Evolutionary conservation across 2,113 vertebrate genomes (phyloP).

Genomic region (Hydrolagus affinis): DNA sequence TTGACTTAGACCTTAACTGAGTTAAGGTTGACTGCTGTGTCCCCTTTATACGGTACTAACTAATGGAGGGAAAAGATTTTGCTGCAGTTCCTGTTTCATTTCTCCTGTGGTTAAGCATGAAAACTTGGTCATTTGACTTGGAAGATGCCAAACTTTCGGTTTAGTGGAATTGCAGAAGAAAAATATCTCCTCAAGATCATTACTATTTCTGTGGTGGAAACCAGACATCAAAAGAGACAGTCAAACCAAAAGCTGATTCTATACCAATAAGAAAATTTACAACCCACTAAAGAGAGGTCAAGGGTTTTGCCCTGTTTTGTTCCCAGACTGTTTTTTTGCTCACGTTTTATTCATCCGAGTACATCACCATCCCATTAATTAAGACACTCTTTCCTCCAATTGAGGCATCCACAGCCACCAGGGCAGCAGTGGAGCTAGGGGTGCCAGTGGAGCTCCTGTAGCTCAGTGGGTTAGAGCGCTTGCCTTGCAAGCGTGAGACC

Average conservation of each 20-base stretch:
- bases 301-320: background rate
- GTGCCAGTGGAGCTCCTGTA: too few species aligned
- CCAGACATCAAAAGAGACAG: background rate
- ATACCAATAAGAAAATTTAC: too few species aligned
- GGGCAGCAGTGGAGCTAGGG: background rate
- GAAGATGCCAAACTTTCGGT: too few species aligned
- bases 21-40: slow-evolving; percentile 37
- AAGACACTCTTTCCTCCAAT: background rate
- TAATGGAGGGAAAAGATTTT: background rate
- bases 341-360: background rate
- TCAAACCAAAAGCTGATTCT: too few species aligned
- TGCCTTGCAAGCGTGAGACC: too few species aligned
- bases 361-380: background rate
- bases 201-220: background rate
- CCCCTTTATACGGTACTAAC: background rate
- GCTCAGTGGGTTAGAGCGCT: too few species aligned
- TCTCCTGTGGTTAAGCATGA: slow-evolving; percentile 23
- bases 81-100: slow-evolving; percentile 12
- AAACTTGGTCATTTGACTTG: background rate
- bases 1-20: too few species aligned
- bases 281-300: too few species aligned
- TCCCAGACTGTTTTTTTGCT: background rate
- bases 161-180: too few species aligned
- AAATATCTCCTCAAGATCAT: slow-evolving; percentile 3
- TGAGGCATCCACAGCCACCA: too few species aligned